Conservation (phyloP, 2,113 vertebrate species). For the Dinomys branickii region DNA sequence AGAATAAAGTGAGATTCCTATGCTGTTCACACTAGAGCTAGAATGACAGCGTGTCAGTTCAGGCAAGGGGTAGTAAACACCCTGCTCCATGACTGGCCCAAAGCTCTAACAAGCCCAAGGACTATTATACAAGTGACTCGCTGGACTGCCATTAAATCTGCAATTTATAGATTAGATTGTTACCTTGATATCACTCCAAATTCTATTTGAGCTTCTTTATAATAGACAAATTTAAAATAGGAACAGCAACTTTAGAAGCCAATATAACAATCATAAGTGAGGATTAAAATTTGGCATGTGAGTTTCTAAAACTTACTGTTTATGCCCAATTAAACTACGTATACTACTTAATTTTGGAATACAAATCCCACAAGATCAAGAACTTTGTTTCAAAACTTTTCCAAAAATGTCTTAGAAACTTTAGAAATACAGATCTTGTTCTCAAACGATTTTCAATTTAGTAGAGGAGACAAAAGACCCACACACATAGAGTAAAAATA, state of each 20-base stretch:
- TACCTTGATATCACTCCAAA: neutral
- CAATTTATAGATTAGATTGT: neutral
- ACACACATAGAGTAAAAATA: conserved; percentile 1
- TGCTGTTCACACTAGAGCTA: neutral
- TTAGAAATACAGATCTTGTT: neutral
- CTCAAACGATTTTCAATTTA: neutral
- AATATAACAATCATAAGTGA: neutral
- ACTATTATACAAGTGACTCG: neutral
- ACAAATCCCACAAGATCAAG: neutral
- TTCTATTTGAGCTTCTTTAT: neutral
- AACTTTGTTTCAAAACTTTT: neutral
- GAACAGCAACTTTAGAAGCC: neutral
- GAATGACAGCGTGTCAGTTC: neutral
- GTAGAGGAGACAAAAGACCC: neutral
- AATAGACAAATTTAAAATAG: neutral
- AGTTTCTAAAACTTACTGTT: neutral
- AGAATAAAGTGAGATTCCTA: neutral
- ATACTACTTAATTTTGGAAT: neutral
- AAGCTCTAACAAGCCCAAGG: neutral
- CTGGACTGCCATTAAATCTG: neutral
- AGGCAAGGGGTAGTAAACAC: neutral
- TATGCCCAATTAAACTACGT: neutral
- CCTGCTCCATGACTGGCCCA: neutral
- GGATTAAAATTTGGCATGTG: neutral
- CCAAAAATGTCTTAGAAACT: neutral